Base-by-base conservation (phyloP, 2,797 vertebrate species). In the Muscicapa comitata region DNA sequence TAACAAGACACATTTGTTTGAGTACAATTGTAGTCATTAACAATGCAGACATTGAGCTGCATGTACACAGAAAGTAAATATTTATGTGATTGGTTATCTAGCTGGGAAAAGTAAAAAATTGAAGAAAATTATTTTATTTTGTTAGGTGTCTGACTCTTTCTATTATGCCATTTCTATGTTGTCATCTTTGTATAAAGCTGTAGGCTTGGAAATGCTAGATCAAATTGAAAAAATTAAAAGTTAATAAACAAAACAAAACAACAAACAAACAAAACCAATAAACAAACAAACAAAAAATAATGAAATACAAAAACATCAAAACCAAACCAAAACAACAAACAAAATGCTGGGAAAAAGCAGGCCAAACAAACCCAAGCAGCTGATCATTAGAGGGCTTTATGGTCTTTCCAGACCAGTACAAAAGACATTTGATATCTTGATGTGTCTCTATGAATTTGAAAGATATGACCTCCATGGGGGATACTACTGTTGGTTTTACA, bases 361-460 rank as follows among this genome's bases (percentile, higher is more conserved):
- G 7, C 21, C 29, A 86, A 78, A 48, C 59, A 72, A 17, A 3
- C 31, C 24, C 53, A 91, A 24, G 7, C 26, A 73, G 58, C 57
- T 85, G 71, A 94, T 90, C 85, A 96, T 95, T 91, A 85, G 51
- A 94, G 61, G 70, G 62, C 76, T 89, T 90, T 93, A 93, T 94
- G 73, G 47, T 93, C 89, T 95, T 95, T 93, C 53, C 95, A 80
- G 61, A 54, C 80, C 18, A 65, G 62, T 87, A 79, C 85, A 88
- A 96, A 95, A 76, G 76, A 76, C 82, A 91, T 88, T 88, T 13
- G 28, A 17, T 61, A 76, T 90, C 84, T 93, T 73, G 76, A 91
- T 94, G 83, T 77, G 43, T 92, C 74, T 80, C 74, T 90, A 80
- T 93, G 86, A 97, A 90, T 95, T 93, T 94, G 70, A 93, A 93